These are phyloP conservation scores for Notothenia coriiceps DNA, from an alignment of 2,113 vertebrate genomes.

Conservation along the genomic window DNA sequence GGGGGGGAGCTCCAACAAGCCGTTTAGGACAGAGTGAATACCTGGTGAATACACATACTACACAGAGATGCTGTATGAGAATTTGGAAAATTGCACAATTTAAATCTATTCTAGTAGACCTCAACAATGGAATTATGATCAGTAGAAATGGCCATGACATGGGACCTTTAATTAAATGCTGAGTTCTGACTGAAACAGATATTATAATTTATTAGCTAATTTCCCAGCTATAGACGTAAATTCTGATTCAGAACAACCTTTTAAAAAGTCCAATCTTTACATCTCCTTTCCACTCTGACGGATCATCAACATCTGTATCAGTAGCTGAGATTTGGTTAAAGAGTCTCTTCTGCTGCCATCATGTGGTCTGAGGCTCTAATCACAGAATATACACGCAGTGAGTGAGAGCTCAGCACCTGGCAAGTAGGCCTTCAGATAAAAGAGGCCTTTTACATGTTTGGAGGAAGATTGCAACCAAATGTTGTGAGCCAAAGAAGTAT, in stretches of 20 bases:
- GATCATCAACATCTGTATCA: neutral
- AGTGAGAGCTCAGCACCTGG: neutral
- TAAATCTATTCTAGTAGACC: no score
- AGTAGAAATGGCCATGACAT: no score
- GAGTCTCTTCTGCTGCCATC: conserved; percentile 74
- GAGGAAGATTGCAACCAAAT: neutral
- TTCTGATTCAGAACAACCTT: neutral
- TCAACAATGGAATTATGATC: no score
- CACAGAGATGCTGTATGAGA: no score
- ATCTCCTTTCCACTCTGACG: neutral
- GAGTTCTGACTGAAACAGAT: neutral
- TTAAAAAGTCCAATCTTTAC: neutral
- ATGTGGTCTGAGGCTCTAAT: conserved; percentile 63
- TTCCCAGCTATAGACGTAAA: neutral
- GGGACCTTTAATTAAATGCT: neutral
- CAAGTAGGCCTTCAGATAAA: neutral
- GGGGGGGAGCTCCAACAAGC: no score
- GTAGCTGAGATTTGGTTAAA: conserved; percentile 27
- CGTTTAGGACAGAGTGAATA: no score
- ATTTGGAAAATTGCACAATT: no score
- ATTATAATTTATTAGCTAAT: neutral
- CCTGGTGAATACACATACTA: no score
- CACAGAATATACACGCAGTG: conserved; percentile 34
- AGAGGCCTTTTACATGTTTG: neutral
- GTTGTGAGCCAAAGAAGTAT: neutral